Percentiles rank a stretch among this genome's conserved stretches.
Conservation (phyloP, 2,113 vertebrate species). For the Buteo buteo region DNA sequence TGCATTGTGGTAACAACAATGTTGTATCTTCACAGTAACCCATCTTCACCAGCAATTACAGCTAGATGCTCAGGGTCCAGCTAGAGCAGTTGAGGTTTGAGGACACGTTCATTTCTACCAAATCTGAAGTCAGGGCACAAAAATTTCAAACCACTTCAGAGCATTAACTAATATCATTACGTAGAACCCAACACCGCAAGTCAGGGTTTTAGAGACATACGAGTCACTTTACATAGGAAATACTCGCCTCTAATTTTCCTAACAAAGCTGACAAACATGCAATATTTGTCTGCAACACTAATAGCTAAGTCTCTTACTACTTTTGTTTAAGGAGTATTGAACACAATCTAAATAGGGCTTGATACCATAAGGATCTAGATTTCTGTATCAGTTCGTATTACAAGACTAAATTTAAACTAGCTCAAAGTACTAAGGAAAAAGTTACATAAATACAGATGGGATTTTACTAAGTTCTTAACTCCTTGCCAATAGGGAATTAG, state of each 20-base stretch:
- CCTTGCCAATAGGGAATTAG: background rate
- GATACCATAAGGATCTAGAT: background rate
- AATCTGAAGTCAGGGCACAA: background rate
- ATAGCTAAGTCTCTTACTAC: background rate
- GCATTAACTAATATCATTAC: background rate
- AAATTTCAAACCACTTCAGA: background rate
- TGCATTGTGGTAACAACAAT: fast-evolving
- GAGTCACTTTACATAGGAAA: background rate
- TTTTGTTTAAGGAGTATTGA: background rate
- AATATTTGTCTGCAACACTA: background rate
- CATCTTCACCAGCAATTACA: background rate
- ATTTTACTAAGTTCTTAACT: background rate
- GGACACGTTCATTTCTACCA: background rate
- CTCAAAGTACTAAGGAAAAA: background rate
- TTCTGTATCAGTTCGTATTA: background rate
- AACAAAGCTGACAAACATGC: background rate
- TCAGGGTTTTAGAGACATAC: background rate
- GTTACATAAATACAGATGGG: background rate
- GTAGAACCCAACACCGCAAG: background rate
- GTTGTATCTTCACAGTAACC: background rate
- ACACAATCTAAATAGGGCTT: background rate
- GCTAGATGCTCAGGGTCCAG: background rate
- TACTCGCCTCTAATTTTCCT: background rate
- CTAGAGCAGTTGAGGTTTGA: background rate
- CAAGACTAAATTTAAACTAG: background rate